Base-by-base conservation (phyloP, 2,888 invertebrate species). In the Harpalus rufipes region DNA sequence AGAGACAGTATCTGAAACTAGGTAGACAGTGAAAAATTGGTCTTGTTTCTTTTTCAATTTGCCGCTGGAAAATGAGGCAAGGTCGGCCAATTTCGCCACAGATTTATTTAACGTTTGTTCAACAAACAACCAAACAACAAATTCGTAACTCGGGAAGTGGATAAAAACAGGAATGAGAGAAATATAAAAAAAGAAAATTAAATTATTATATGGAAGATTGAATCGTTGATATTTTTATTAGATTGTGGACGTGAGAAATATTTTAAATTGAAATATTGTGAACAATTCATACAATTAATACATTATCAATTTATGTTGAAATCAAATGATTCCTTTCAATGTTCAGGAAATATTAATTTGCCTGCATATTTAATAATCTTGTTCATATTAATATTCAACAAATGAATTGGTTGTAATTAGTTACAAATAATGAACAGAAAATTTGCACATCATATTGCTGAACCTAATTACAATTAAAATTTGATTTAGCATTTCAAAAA, bases 21-120 rank as follows among this genome's bases (percentile, higher is more conserved):
- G n/a, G 68, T 65, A 39, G 39, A 68, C 68, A 39, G 68, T 32
- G 68, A 68, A 68, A 68, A 39, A 39, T n/a, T 32, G 39, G 32
- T 14, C 68, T 68, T 68, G 68, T 68, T 68, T 68, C 68, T 68
- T 68, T 68, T 39, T 39, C 68, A 68, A 68, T 68, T 68, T 68
- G 14, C 59, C 14, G 68, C 14, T 25, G 14, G 68, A 68, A 39
- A 68, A 25, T 68, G 39, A n/a, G 68, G 68, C 68, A 68, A 68
- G 68, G 68, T 68, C 68, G 68, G n/a, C 25, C 68, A 68, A 68
- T 68, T 68, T 25, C 39, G 68, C 25, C 39, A 32, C 68, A 68
- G 32, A 68, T 68, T 68, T 68, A 68, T 68, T 68, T 68, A 68
- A 68, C 68, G 68, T 68, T 68, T 39, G 68, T 68, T 68, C 32